Conservation (phyloP, 2,113 vertebrate genomes). For the Dicrurus megarhynchus region DNA sequence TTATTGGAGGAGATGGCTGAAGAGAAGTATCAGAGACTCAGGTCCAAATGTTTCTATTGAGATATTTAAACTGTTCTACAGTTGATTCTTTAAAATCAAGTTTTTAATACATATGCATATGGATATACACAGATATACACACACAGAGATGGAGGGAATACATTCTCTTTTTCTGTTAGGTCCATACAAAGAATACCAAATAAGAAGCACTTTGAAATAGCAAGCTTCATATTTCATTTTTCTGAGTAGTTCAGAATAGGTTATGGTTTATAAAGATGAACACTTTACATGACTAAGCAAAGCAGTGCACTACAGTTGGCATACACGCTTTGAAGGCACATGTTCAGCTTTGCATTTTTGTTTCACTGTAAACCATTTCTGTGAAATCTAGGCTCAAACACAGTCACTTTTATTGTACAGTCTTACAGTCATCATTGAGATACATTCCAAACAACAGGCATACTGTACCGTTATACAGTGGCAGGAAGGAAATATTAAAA, state of each 20-base stretch:
- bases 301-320: not conserved
- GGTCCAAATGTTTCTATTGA: not conserved
- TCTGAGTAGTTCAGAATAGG: not conserved
- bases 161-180: not conserved
- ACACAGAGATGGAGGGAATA: not conserved
- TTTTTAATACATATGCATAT: accelerated
- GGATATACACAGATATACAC: not conserved
- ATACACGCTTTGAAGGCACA: not conserved
- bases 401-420: not conserved
- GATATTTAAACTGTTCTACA: not conserved
- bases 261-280: not conserved
- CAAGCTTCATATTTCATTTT: not conserved
- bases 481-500: conserved; percentile 71
- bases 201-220: not conserved
- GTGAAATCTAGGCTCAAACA: conserved; percentile 3
- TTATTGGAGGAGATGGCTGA: not conserved
- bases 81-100: not conserved
- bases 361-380: not conserved
- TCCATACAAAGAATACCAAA: not conserved
- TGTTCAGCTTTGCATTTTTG: not conserved
- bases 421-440: not conserved
- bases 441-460: conserved; percentile 47
- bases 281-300: not conserved
- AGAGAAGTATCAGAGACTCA: not conserved
- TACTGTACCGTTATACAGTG: conserved; percentile 19